Conservation (phyloP, 2,797 vertebrate species). For the Tolypeutes matacus region DNA sequence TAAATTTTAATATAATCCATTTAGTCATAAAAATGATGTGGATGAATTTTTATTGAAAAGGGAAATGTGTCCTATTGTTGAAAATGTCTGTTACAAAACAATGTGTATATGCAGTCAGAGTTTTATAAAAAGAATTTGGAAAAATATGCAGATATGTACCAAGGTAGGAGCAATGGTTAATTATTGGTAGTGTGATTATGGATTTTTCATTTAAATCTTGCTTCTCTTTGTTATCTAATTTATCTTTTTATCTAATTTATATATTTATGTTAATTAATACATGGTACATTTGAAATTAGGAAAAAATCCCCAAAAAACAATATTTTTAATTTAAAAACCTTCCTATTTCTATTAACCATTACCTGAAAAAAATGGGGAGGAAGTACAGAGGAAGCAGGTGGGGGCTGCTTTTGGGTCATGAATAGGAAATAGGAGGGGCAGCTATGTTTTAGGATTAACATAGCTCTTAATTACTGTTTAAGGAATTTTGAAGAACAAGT, state of each 20-base stretch:
- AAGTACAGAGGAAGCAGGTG: neutral
- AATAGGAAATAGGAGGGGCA: neutral
- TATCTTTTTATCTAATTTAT: neutral
- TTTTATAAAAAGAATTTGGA: neutral
- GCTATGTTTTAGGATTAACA: neutral
- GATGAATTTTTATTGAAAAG: no score
- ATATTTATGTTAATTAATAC: neutral
- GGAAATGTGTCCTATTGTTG: no score
- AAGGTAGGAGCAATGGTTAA: neutral
- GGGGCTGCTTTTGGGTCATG: neutral
- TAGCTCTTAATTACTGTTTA: neutral
- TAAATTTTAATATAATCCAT: no score
- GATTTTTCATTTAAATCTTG: neutral
- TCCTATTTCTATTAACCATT: neutral
- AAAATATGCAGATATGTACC: neutral
- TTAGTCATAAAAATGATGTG: no score
- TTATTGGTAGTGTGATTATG: neutral
- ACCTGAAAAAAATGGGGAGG: neutral
- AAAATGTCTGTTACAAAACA: no score
- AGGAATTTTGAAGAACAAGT: neutral
- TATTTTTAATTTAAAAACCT: neutral
- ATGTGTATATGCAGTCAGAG: no score
- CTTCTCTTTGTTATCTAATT: neutral
- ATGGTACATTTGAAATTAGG: neutral
- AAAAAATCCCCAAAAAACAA: neutral